Percentiles rank a stretch among this genome's conserved stretches.
phyloP scores from a whole-genome alignment of 2,113 vertebrate species.

The Orycteropus afer region DNA sequence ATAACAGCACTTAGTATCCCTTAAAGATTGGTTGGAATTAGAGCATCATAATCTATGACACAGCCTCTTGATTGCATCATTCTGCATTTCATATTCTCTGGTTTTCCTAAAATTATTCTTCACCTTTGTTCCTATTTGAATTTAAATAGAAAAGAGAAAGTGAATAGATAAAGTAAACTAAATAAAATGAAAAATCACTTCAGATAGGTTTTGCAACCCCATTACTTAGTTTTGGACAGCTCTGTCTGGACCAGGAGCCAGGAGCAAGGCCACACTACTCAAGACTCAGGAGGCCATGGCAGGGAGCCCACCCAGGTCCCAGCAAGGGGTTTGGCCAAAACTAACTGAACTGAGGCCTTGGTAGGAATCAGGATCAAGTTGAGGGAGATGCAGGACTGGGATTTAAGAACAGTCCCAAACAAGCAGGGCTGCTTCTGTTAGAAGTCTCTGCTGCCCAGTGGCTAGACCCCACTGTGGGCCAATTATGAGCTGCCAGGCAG shows the following conservation, averaged over 20 bases:
- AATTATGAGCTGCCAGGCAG: neutral
- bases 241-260: neutral
- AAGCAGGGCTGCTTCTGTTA: neutral
- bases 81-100: neutral
- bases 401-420: neutral
- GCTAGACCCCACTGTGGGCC: neutral
- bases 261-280: neutral
- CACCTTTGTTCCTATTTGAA: slow-evolving; percentile 3
- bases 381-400: neutral
- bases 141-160: neutral
- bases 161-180: neutral
- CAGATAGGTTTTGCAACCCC: neutral
- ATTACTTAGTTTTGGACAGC: neutral
- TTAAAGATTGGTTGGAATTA: slow-evolving; percentile 2
- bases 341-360: neutral
- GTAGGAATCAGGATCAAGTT: neutral
- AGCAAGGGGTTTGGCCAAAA: neutral
- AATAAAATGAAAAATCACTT: neutral
- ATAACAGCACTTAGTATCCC: slow-evolving; percentile 40
- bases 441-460: neutral
- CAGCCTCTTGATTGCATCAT: neutral
- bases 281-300: neutral
- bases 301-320: neutral
- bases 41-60: neutral
- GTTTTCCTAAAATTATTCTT: slow-evolving; percentile 45